These are phyloP conservation scores for Athalia circularis DNA, from an alignment of 2,888 invertebrate genomes.

Conservation along the genomic window DNA sequence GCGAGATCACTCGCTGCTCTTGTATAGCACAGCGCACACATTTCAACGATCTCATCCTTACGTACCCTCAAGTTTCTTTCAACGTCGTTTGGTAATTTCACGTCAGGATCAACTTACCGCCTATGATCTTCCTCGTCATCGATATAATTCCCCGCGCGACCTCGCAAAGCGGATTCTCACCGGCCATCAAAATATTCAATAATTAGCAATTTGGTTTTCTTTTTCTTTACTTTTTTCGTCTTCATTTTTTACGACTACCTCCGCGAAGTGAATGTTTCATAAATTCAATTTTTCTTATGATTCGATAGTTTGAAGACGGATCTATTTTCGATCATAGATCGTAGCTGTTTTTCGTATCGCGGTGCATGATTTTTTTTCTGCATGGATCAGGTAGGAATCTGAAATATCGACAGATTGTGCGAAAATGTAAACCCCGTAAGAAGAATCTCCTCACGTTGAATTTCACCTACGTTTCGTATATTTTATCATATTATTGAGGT, in stretches of 20 bases:
- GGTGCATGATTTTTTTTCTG: no score
- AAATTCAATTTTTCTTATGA: no score
- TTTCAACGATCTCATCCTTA: not conserved
- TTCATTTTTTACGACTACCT: not conserved
- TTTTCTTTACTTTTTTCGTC: not conserved
- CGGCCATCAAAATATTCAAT: not conserved
- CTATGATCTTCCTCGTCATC: not conserved
- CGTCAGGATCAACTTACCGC: not conserved
- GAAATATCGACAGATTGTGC: no score
- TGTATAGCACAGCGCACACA: not conserved
- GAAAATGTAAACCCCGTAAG: no score
- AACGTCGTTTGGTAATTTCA: constrained; percentile 20
- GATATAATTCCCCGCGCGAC: constrained; percentile 18
- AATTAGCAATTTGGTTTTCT: not conserved
- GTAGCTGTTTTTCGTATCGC: no score
- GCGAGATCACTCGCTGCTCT: not conserved
- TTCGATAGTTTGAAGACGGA: no score
- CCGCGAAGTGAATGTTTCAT: not conserved
- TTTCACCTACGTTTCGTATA: not conserved
- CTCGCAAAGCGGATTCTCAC: constrained; percentile 31
- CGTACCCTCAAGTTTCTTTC: not conserved
- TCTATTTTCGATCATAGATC: no score
- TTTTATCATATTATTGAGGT: constrained; percentile 11
- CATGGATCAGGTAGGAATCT: no score
- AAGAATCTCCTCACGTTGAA: not conserved